A percentile compares a stretch with the other conserved stretches of the same genome.
phyloP scores from a whole-genome alignment of 2,113 vertebrate species.

The Castor canadensis region DNA sequence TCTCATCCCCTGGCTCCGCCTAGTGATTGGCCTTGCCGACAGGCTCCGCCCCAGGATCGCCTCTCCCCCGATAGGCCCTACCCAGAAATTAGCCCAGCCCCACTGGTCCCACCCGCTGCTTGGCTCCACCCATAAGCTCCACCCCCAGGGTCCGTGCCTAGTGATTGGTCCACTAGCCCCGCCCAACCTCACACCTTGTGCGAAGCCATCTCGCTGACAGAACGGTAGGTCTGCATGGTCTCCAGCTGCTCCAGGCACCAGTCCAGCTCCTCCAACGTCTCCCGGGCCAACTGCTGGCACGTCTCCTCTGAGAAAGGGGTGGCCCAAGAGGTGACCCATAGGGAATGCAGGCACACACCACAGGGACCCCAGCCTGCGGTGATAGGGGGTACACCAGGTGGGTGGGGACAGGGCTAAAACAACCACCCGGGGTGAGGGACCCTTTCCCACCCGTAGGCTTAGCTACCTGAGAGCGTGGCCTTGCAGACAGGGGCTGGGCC shows the following conservation, averaged over 20 bases:
- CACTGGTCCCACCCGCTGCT: not conserved
- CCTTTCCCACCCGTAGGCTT: not conserved
- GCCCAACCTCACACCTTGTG: constrained; percentile 63
- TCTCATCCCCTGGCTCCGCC: not conserved
- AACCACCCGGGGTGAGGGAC: not conserved
- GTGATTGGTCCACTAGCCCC: not conserved
- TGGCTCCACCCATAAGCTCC: not conserved
- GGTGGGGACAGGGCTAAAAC: not conserved
- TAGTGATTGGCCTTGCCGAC: not conserved
- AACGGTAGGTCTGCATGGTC: constrained; percentile 94
- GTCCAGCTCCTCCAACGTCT: constrained; percentile 95
- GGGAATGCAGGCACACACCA: not conserved
- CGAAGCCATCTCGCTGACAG: constrained; percentile 96
- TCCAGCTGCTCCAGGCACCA: constrained; percentile 97
- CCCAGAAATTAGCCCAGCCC: not conserved
- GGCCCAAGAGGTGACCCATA: not conserved
- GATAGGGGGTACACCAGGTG: not conserved
- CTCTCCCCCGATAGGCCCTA: not conserved
- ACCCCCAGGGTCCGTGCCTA: no score
- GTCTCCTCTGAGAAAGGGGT: constrained; percentile 88
- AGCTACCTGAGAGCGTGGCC: constrained; percentile 94
- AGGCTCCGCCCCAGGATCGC: constrained; percentile 77
- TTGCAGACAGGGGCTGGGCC: constrained; percentile 92
- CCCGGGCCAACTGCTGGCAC: constrained; percentile 93
- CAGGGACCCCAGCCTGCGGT: not conserved